Conservation (phyloP, 2,113 vertebrate species). For the Leptodactylus fuscus region DNA sequence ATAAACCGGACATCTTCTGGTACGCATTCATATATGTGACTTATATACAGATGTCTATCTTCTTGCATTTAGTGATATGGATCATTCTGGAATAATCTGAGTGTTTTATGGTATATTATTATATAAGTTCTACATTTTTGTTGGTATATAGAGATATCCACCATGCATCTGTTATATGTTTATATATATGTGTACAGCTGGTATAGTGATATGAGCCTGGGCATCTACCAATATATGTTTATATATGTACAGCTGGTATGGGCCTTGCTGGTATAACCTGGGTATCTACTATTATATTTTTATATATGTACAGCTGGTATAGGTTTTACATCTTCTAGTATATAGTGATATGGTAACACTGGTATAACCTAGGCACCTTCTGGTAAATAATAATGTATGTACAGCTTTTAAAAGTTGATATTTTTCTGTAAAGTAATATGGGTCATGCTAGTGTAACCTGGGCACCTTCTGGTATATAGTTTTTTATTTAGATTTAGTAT, state of each 20-base stretch:
- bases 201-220: too few species aligned
- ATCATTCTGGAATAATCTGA: not conserved
- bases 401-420: not conserved
- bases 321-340: not conserved
- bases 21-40: not conserved
- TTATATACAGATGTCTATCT: not conserved
- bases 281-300: not conserved
- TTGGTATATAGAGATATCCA: not conserved
- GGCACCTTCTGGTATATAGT: not conserved
- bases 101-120: not conserved
- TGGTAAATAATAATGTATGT: not conserved
- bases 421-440: too few species aligned
- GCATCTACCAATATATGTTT: too few species aligned
- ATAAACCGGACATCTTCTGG: not conserved
- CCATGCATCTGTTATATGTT: not conserved
- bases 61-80: not conserved
- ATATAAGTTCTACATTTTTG: not conserved
- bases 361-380: not conserved
- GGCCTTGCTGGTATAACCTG: too few species aligned
- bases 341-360: not conserved
- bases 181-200: not conserved
- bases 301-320: not conserved
- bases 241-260: too few species aligned
- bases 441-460: not conserved
- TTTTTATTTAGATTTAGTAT: not conserved